phyloP scores from a whole-genome alignment of 2,888 invertebrate genomes.

The Torymus aiolomorphi region DNA sequence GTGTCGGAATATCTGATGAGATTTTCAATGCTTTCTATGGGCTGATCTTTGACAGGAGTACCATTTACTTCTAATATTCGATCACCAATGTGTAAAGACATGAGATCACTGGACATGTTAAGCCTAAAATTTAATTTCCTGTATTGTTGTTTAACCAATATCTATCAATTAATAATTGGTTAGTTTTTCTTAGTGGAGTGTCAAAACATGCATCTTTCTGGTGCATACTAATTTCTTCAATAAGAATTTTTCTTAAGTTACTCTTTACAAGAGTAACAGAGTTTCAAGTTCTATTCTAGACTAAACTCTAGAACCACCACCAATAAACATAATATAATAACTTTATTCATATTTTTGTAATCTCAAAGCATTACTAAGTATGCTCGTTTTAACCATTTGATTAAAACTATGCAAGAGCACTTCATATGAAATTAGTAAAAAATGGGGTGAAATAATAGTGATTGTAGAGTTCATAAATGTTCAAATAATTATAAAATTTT shows the following conservation, averaged over 20 bases:
- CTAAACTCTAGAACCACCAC: slow-evolving; percentile 30
- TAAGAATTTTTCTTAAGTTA: not conserved
- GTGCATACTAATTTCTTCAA: slow-evolving; percentile 12
- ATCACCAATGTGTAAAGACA: slow-evolving; percentile 94
- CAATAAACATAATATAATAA: not conserved
- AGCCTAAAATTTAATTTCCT: slow-evolving; percentile 78
- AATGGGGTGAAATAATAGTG: too few species aligned
- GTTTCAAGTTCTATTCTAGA: not conserved
- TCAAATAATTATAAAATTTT: too few species aligned
- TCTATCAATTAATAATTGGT: slow-evolving; percentile 2
- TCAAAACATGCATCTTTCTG: slow-evolving; percentile 41
- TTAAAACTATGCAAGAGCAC: not conserved
- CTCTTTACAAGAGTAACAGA: not conserved
- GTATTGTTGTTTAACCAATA: slow-evolving; percentile 3
- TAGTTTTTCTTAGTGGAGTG: slow-evolving; percentile 11
- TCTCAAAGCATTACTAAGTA: too few species aligned
- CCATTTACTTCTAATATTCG: slow-evolving; percentile 95
- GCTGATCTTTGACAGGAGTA: slow-evolving; percentile 87
- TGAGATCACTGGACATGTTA: slow-evolving; percentile 87
- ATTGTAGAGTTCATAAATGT: too few species aligned
- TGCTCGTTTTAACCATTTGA: too few species aligned
- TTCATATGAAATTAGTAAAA: not conserved
- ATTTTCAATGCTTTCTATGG: slow-evolving; percentile 87
- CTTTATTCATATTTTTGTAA: too few species aligned
- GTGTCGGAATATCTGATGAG: slow-evolving; percentile 84